phyloP scores from a whole-genome alignment of 2,888 invertebrate genomes.

The Pseudococcus jackbeardsleyi region DNA sequence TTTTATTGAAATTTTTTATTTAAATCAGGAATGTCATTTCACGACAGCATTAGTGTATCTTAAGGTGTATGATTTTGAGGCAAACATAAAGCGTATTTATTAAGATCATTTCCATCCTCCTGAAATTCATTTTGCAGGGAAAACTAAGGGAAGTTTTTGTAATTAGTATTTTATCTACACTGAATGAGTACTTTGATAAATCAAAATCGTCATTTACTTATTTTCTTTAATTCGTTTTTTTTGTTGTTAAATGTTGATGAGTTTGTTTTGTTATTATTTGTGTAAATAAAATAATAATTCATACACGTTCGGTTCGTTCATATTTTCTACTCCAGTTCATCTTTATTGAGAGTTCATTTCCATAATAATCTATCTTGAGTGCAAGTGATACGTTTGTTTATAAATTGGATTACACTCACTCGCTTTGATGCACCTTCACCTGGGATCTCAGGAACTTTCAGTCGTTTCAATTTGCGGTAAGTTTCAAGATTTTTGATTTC shows the following conservation, averaged over 20 bases:
- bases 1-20: no score
- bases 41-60: neutral
- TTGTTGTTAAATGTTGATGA: conserved; percentile 47
- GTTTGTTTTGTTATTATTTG: conserved; percentile 53
- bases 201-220: conserved; percentile 34
- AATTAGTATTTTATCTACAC: neutral
- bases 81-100: neutral
- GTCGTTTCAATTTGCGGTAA: neutral
- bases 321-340: neutral
- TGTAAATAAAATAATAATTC: conserved; percentile 10
- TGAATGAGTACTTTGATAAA: conserved; percentile 38
- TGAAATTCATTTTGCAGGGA: neutral
- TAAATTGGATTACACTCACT: neutral
- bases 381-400: neutral
- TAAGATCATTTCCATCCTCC: neutral
- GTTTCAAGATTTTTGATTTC: neutral
- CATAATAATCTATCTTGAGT: neutral
- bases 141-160: neutral
- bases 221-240: neutral
- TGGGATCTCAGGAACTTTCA: neutral
- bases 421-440: conserved; percentile 7
- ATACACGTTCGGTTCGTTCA: neutral
- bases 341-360: neutral
- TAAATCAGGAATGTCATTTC: no score
- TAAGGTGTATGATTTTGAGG: neutral